Evolutionary conservation across 2,797 vertebrate species (phyloP), one percentile per base, ranked within the genome.

Genomic region (Lycodopsis pacificus): DNA sequence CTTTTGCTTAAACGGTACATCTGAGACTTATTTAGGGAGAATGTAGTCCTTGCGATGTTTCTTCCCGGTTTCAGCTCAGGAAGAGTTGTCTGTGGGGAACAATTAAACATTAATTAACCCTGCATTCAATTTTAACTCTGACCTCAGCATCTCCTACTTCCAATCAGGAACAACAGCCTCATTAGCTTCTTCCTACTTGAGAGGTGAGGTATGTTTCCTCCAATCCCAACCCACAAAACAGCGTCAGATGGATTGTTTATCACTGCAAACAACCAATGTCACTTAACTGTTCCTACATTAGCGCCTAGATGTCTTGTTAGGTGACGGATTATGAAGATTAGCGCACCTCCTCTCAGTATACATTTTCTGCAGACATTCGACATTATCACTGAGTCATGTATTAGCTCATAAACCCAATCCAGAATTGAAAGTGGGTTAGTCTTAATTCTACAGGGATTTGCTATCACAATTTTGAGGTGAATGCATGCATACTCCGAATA

Each of bases 401-500:
- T 66, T 75, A 7, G 14, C 53, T 84, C 72, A 65, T 79, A 78
- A 78, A 79, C 44, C 48, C 58, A 74, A 57, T 53, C 20, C 57
- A 64, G 51, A 65, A 48, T 30, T 72, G 27, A 75, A 80, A 61
- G 38, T 57, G 49, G 56, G 76, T 75, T 81, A 53, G 84, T 79
- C 51, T 76, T 75, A 63, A 82, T 79, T 83, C 32, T 13, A 14
- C 32, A 79, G 40, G 27, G 59, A 70, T 86, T 63, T 59, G 27
- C 54, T 67, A 73, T 86, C 73, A 77, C 36, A 78, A 80, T 83
- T 83, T 53, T 80, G 34, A 56, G 71, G 68, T 71, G 68, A 87
- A 87, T 82, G 46, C 64, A 82, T 82, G 65, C 64, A 73, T 48
- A 73, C 46, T 82, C 19, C 40, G 73, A 71, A 78, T 64, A 65